Conservation (phyloP, 2,888 invertebrate species). For the Saturnia pavonia region DNA sequence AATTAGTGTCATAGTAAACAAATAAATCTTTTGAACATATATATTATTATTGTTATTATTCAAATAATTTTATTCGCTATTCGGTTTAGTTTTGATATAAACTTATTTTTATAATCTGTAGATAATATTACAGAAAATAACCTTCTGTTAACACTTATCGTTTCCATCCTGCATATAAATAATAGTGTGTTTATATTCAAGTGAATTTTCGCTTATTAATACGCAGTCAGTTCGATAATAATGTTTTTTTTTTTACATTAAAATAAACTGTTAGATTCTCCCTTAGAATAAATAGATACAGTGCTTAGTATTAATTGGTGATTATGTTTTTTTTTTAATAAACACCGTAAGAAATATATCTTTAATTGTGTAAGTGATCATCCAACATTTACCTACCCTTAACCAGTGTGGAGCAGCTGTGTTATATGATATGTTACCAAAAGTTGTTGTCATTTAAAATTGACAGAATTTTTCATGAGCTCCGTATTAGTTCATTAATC, state of each 20-base stretch:
- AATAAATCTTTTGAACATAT: background rate
- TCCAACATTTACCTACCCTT: constrained; percentile 9
- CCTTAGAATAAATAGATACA: constrained; percentile 20
- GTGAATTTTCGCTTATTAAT: background rate
- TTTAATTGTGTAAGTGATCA: constrained; percentile 9
- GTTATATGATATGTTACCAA: background rate
- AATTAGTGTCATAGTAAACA: background rate
- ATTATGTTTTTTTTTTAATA: constrained; percentile 20
- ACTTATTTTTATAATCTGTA: background rate
- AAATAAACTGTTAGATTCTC: background rate
- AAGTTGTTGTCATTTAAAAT: background rate
- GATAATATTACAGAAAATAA: background rate
- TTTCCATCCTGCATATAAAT: background rate
- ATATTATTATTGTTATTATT: no score
- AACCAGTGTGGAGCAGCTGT: constrained; percentile 10
- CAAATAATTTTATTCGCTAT: background rate
- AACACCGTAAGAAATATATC: constrained; percentile 12
- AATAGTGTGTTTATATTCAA: no score
- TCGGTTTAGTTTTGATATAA: background rate
- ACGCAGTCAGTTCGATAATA: constrained; percentile 15
- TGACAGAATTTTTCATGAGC: background rate
- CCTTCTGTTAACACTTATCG: background rate
- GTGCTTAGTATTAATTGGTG: constrained; percentile 25
- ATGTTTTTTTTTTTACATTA: background rate
- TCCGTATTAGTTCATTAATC: background rate